Evolutionary conservation across 2,888 invertebrate species (phyloP).

Genomic region (Phalera bucephala): DNA sequence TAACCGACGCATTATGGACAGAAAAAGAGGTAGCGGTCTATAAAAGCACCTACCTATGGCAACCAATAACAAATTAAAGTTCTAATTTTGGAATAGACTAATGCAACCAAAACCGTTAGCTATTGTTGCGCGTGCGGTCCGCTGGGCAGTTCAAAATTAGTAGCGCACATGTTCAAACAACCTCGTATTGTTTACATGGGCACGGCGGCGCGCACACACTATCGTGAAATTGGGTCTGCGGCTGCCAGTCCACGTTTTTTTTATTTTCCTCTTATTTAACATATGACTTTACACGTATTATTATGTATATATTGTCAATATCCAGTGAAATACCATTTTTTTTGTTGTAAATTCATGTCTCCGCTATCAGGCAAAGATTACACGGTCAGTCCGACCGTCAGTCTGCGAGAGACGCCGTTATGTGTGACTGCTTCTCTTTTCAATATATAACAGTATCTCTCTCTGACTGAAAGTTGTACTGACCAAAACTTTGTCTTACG

Average conservation of each 20-base stretch:
- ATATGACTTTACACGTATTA: no score
- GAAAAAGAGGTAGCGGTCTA: conserved; percentile 3
- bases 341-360: no score
- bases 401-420: no score
- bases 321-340: no score
- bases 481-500: no score
- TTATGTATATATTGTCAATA: no score
- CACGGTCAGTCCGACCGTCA: no score
- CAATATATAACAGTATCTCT: no score
- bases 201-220: conserved; percentile 33
- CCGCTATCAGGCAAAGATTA: no score
- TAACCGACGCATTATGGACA: no score
- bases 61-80: conserved; percentile 22
- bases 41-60: conserved; percentile 22
- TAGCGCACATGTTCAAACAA: conserved; percentile 80
- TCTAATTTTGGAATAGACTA: conserved; percentile 61
- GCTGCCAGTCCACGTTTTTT: conserved; percentile 16
- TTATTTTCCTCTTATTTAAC: conserved; percentile 4
- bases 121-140: conserved; percentile 71
- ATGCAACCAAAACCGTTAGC: conserved; percentile 73
- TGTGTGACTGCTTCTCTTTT: no score
- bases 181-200: conserved; percentile 71
- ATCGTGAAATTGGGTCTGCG: conserved; percentile 36
- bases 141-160: conserved; percentile 75
- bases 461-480: no score